phyloP scores from a whole-genome alignment of 2,888 invertebrate genomes.

The Nesidiocoris tenuis region DNA sequence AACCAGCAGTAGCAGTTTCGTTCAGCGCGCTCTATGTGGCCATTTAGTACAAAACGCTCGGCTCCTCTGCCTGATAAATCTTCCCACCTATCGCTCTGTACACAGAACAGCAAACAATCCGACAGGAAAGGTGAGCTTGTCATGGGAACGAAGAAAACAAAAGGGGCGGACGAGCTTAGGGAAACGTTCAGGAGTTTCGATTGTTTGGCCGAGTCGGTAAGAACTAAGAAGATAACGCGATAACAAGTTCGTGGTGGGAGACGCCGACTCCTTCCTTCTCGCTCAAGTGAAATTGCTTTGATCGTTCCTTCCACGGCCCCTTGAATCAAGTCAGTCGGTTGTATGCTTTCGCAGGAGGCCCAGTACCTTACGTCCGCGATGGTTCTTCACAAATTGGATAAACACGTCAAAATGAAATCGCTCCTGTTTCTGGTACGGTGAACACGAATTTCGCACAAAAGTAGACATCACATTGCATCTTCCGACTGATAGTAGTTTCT shows the following conservation, averaged over 20 bases:
- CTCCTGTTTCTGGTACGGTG: slow-evolving; percentile 47
- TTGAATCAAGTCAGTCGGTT: slow-evolving; percentile 25
- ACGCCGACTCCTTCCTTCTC: slow-evolving; percentile 14
- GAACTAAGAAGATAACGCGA: slow-evolving; percentile 28
- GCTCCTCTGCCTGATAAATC: neutral
- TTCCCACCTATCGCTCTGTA: neutral
- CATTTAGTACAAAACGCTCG: too few relatives aligned
- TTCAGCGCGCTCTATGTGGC: too few relatives aligned
- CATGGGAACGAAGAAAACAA: neutral
- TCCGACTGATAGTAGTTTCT: too few relatives aligned
- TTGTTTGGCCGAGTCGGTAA: slow-evolving; percentile 16
- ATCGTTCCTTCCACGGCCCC: slow-evolving; percentile 17
- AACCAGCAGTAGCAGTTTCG: too few relatives aligned
- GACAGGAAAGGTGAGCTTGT: neutral
- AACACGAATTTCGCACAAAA: slow-evolving; percentile 5
- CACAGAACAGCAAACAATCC: neutral
- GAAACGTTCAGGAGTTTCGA: slow-evolving; percentile 8
- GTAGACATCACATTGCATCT: too few relatives aligned
- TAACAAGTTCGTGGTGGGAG: slow-evolving; percentile 32
- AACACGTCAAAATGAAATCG: slow-evolving; percentile 48
- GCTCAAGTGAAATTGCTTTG: slow-evolving; percentile 35
- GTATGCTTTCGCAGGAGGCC: slow-evolving; percentile 33
- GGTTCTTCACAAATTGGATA: slow-evolving; percentile 48
- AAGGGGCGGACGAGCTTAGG: neutral
- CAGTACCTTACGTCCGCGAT: slow-evolving; percentile 37